These are phyloP conservation scores for Calosoma granatense DNA, from an alignment of 1,140 invertebrate species.

Conservation along the genomic window DNA sequence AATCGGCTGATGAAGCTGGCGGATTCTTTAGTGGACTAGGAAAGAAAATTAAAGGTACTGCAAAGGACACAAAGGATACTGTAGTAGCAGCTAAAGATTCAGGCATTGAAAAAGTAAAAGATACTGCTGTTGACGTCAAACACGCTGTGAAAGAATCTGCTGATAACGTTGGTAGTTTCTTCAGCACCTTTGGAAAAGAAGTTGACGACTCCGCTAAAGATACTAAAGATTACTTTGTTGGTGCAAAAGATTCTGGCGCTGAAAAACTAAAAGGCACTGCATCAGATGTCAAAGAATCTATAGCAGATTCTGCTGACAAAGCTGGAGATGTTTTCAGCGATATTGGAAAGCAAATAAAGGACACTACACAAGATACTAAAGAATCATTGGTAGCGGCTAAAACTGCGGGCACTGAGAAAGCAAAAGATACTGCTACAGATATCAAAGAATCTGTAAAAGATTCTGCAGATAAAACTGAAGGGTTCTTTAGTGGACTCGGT, in stretches of 20 bases:
- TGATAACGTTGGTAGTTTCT: neutral
- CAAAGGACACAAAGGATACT: slow-evolving; percentile 9
- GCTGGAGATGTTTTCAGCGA: neutral
- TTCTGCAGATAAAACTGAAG: neutral
- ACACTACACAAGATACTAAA: neutral
- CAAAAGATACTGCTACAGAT: neutral
- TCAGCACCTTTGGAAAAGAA: neutral
- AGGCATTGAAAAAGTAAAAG: neutral
- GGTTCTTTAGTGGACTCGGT: neutral
- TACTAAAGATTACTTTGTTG: neutral
- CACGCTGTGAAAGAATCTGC: neutral
- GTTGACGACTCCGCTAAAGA: neutral
- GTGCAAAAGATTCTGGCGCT: neutral
- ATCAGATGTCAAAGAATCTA: neutral
- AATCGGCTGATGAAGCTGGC: neutral
- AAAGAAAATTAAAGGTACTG: slow-evolving; percentile 14
- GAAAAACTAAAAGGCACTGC: neutral
- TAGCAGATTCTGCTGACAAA: neutral
- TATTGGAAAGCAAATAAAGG: neutral
- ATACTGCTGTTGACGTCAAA: neutral
- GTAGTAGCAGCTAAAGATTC: neutral
- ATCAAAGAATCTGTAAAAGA: neutral
- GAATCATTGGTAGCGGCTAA: neutral
- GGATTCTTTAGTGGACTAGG: slow-evolving; percentile 18
- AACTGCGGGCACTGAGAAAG: neutral